phyloP scores from a whole-genome alignment of 2,797 vertebrate genomes.

The Octomys mimax region DNA sequence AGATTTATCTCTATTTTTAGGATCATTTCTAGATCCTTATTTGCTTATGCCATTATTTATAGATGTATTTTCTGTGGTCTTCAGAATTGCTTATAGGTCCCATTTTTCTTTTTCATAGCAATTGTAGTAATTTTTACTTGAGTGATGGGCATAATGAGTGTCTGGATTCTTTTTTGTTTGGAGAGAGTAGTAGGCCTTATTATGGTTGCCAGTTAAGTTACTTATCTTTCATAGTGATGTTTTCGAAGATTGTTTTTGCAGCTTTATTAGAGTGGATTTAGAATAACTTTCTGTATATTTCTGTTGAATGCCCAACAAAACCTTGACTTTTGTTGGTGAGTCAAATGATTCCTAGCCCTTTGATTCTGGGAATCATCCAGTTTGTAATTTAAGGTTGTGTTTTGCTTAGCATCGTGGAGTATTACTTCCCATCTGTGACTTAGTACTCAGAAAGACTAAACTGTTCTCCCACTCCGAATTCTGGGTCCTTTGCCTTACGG shows the following conservation, averaged over 20 bases:
- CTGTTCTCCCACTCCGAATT: background rate
- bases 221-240: background rate
- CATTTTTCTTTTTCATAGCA: background rate
- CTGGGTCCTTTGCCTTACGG: background rate
- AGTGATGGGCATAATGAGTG: background rate
- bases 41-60: constrained; percentile 20
- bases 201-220: background rate
- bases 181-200: background rate
- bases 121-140: constrained; percentile 11
- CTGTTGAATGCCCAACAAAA: background rate
- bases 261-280: background rate
- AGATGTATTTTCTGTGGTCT: background rate
- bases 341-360: background rate
- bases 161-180: background rate
- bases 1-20: constrained; percentile 7
- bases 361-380: background rate
- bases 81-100: background rate
- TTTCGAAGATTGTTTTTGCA: background rate
- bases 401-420: background rate
- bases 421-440: background rate
- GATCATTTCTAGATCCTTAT: background rate
- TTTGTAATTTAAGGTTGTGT: background rate
- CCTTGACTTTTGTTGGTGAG: background rate
- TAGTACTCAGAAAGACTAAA: background rate
- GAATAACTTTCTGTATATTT: background rate